Evolutionary conservation across 2,888 invertebrate genomes (phyloP).

Genomic region (Dryomyza anilis): DNA sequence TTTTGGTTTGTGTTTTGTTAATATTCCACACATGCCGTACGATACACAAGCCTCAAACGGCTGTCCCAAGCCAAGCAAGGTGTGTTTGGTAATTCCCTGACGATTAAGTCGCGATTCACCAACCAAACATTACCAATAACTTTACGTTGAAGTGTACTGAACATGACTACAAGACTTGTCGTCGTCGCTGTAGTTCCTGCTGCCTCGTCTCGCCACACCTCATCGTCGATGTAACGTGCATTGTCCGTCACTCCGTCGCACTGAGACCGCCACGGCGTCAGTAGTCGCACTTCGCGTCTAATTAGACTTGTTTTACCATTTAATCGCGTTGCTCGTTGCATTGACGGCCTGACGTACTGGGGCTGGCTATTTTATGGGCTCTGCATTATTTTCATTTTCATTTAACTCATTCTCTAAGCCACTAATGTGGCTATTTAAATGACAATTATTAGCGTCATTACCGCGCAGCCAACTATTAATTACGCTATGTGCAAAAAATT

Average conservation of each 20-base stretch:
- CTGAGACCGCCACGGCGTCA: conserved; percentile 41
- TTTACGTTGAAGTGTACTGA: neutral
- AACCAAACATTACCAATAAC: neutral
- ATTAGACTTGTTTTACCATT: conserved; percentile 55
- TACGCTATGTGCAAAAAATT: neutral
- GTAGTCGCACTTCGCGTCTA: conserved; percentile 52
- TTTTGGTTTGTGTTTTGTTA: too few species aligned
- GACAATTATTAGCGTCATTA: conserved; percentile 32
- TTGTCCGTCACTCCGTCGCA: neutral
- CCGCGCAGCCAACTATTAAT: neutral
- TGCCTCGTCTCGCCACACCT: neutral
- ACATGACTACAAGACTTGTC: neutral
- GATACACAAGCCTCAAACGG: neutral
- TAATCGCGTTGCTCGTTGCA: conserved; percentile 23
- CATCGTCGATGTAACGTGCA: neutral
- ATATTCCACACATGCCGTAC: conserved; percentile 9
- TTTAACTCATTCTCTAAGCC: conserved; percentile 6
- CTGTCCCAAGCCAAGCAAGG: neutral
- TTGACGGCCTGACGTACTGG: neutral
- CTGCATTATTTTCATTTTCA: neutral
- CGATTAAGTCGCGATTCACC: conserved; percentile 7
- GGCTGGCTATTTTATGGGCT: neutral
- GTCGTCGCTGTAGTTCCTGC: neutral
- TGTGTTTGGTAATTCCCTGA: conserved; percentile 19
- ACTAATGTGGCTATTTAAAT: conserved; percentile 30